These are phyloP conservation scores for Trematocara unimaculatum DNA, from an alignment of 2,113 vertebrate species.

Conservation along the genomic window DNA sequence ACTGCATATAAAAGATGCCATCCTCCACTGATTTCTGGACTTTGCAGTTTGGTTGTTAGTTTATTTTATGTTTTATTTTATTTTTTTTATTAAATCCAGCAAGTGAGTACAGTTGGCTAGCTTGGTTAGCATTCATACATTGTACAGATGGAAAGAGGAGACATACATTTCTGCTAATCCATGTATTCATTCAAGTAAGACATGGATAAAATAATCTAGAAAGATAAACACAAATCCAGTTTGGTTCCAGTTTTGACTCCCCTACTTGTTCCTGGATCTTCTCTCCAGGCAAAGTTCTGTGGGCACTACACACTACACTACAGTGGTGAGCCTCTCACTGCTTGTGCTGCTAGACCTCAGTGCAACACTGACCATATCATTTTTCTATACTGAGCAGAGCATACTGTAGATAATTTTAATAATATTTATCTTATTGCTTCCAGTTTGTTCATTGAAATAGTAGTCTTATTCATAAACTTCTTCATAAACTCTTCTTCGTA, in stretches of 20 bases:
- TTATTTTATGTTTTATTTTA: background rate
- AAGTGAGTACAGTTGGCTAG: background rate
- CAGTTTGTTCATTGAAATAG: no score
- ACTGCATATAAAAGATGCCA: no score
- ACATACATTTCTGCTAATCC: background rate
- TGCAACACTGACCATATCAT: background rate
- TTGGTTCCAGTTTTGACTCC: no score
- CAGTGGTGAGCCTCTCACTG: background rate
- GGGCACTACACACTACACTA: background rate
- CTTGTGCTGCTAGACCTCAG: background rate
- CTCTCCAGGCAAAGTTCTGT: no score
- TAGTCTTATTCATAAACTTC: no score
- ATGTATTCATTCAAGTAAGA: no score
- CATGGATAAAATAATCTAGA: background rate
- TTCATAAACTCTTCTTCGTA: no score
- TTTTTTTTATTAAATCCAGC: background rate
- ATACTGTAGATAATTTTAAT: no score
- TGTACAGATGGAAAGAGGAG: background rate
- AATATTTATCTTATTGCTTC: no score
- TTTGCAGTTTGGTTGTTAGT: background rate
- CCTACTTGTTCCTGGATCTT: no score
- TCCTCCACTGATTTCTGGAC: no score
- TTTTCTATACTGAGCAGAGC: no score
- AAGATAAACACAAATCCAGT: background rate
- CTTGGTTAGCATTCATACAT: background rate